A percentile compares a stretch with the other conserved stretches of the same genome.
phyloP scores from a whole-genome alignment of 2,797 vertebrate species.

The Hypotaenidia philippensis region DNA sequence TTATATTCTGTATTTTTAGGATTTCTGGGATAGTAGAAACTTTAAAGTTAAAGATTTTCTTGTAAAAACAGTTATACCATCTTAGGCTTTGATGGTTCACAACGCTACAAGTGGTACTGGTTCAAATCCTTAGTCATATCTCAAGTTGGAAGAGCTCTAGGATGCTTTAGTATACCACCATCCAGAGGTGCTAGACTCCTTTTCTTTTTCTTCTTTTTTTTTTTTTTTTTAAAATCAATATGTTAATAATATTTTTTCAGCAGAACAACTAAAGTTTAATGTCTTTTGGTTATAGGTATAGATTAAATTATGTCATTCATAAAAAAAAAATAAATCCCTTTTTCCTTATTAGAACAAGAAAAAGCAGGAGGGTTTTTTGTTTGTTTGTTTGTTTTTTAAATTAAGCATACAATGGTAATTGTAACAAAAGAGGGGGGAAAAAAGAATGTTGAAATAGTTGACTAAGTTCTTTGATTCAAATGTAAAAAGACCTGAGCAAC shows the following conservation, averaged over 20 bases:
- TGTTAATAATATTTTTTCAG: not conserved
- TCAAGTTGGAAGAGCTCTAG: not conserved
- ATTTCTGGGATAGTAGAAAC: not conserved
- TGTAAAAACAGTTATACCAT: not conserved
- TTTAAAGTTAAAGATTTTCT: not conserved
- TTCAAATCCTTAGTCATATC: not conserved
- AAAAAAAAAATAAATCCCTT: not conserved
- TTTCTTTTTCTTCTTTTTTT: no score
- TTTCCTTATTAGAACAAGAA: not conserved
- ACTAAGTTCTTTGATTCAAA: not conserved
- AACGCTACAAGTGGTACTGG: not conserved
- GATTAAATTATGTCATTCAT: not conserved
- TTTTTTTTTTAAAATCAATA: not conserved
- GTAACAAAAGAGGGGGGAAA: not conserved
- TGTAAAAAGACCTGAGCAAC: not conserved
- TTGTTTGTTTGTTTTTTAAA: not conserved
- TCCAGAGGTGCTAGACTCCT: not conserved
- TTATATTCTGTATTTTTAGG: not conserved
- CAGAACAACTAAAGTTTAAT: not conserved
- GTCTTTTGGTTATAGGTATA: not conserved
- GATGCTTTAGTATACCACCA: not conserved
- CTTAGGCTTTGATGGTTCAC: not conserved
- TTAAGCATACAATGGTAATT: not conserved
- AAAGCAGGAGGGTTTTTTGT: rapidly evolving
- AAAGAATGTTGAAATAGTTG: not conserved